Percentiles rank a stretch among this genome's conserved stretches.
Conservation (phyloP, 30 jellyfish, hydroid and myxozoan species). For the Hydra vulgaris region DNA sequence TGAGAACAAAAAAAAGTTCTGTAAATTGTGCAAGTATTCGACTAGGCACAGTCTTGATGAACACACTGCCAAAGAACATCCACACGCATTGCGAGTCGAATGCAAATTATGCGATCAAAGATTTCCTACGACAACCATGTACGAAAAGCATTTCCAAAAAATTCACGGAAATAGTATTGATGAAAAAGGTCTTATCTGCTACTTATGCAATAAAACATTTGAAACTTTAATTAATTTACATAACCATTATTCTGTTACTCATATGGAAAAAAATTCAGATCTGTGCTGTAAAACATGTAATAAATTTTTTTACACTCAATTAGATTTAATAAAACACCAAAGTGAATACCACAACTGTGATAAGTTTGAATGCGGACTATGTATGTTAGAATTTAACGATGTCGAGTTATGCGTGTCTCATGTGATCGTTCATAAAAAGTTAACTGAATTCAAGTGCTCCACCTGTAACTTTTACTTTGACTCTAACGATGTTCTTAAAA, state of each 20-base stretch:
- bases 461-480: conserved; percentile 19
- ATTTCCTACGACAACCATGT: conserved; percentile 3
- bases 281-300: conserved; percentile 19
- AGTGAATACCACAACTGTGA: conserved; percentile 27
- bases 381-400: conserved; percentile 21
- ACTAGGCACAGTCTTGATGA: conserved; percentile 14
- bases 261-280: conserved; percentile 10
- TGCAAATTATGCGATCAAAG: conserved; percentile 30
- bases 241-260: conserved; percentile 16
- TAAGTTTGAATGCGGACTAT: conserved; percentile 29
- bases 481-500: background rate
- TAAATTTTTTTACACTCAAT: conserved; percentile 10
- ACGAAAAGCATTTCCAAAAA: conserved; percentile 13
- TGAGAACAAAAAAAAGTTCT: background rate
- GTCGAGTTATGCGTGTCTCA: conserved; percentile 23
- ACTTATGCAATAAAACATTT: conserved; percentile 23
- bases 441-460: conserved; percentile 4
- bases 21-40: conserved; percentile 14
- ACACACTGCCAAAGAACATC: conserved; percentile 12
- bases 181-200: conserved; percentile 16
- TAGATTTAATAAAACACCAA: conserved; percentile 26
- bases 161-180: conserved; percentile 32
- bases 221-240: conserved; percentile 14
- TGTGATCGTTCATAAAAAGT: conserved; percentile 8
- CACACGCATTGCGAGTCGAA: conserved; percentile 17